A percentile compares a stretch with the other conserved stretches of the same genome.
Evolutionary conservation across 2,797 vertebrate genomes (phyloP).

Genomic region (Falco rusticolus): DNA sequence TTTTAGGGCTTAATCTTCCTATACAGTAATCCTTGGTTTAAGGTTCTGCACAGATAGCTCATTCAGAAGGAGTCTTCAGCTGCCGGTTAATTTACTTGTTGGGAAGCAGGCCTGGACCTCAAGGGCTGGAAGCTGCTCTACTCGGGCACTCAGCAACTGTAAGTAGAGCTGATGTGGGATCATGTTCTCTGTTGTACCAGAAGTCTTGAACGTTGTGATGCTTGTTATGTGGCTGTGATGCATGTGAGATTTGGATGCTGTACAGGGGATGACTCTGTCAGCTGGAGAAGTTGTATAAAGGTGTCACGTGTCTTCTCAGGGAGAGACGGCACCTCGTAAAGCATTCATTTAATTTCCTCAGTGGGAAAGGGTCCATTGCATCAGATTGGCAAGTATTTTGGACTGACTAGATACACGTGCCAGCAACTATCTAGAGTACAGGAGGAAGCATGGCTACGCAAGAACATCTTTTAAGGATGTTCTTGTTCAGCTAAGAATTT

Average conservation of each 20-base stretch:
- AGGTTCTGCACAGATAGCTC: background rate
- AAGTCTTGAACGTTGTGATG: background rate
- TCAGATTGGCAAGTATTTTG: background rate
- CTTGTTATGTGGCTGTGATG: background rate
- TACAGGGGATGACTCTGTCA: background rate
- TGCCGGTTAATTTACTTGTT: background rate
- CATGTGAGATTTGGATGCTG: background rate
- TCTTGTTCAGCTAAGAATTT: background rate
- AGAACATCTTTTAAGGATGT: background rate
- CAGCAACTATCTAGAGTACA: background rate
- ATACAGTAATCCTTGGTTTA: background rate
- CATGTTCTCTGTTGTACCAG: background rate
- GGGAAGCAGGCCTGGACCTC: background rate
- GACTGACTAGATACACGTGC: background rate
- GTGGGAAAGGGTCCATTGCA: background rate
- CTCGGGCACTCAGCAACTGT: background rate
- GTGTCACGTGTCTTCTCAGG: accelerated
- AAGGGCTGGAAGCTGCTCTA: background rate
- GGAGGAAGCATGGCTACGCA: background rate
- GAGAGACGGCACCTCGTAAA: background rate
- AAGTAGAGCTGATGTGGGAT: background rate
- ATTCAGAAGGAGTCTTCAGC: background rate
- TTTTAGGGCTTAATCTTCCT: background rate
- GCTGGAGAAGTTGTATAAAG: background rate
- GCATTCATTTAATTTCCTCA: background rate